Evolutionary conservation across 1,140 invertebrate genomes (phyloP), one percentile per base, ranked within the genome.

Genomic region (Drosophila yakuba): DNA sequence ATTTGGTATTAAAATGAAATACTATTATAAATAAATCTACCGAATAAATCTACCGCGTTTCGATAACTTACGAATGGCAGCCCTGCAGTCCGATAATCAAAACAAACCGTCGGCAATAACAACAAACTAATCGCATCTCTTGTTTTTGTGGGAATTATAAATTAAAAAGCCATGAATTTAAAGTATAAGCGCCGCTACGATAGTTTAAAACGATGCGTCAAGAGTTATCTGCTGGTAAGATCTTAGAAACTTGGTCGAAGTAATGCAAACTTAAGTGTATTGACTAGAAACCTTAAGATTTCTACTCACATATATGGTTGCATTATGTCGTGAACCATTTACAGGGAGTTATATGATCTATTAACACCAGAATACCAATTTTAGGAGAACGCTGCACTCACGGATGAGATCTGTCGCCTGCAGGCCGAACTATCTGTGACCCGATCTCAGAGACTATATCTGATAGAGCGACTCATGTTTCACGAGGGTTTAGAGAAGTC

Each of bases 321-420:
- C 3, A 8, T 10, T 11, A 7, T 17, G 2, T 35, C 6, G 8
- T 32, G 0, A 20, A 43, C 11, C 38, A 39, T 50, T 32, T 10
- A 39, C 20, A 2, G 25, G 25, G 1, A 14, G 14, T 28, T 61
- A 25, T n/a, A 28, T 5, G 2, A 32, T 17, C n/a, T 20, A 36
- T 36, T 51, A 17, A 51, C 28, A 20, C 44, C 54, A 62, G 2
- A 15, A 51, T 57, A 62, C 55, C 2, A 45, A 20, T 67, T 74
- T 12, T 15, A 97, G 96, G 95, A 96, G 93, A 97, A 97, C 94
- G 95, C 96, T 44, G 95, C 96, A 2, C 80, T 97, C 4, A 96
- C 96, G 86, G 96, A 97, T 93, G 96, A 97, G 93, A 95, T 97
- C 35, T 94, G 95, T 4, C 93, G 95, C 79, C 93, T 96, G 44